Percentiles rank a stretch among this genome's conserved stretches.
Conservation (phyloP, 2,797 vertebrate genomes). For the Argya squamiceps region DNA sequence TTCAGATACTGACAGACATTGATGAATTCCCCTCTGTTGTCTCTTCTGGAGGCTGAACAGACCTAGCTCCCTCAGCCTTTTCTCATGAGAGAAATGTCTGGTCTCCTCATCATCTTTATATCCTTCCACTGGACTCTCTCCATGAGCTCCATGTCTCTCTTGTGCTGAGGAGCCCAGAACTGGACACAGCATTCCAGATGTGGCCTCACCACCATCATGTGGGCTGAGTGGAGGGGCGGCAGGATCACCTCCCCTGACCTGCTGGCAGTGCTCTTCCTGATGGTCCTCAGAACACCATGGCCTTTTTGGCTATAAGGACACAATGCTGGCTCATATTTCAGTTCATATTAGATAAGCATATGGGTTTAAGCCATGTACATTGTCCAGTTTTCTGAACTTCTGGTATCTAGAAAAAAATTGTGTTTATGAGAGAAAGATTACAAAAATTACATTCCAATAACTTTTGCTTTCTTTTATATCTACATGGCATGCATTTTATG, state of each 20-base stretch:
- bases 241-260: not conserved
- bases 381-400: not conserved
- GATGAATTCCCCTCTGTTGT: not conserved
- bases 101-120: not conserved
- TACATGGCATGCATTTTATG: not conserved
- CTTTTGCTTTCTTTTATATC: not conserved
- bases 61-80: not conserved
- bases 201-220: not conserved
- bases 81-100: too few species aligned
- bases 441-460: not conserved
- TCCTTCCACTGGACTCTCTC: not conserved
- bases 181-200: not conserved
- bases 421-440: not conserved
- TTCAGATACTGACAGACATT: not conserved
- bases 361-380: not conserved
- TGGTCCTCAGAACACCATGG: not conserved
- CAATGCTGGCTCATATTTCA: not conserved
- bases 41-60: not conserved
- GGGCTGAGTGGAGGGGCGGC: not conserved
- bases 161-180: not conserved
- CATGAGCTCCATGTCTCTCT: not conserved
- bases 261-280: not conserved
- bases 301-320: not conserved
- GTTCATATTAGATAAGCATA: not conserved
- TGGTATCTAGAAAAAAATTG: not conserved